phyloP scores from a whole-genome alignment of 2,888 invertebrate genomes.

The Malthinus seriepunctatus region DNA sequence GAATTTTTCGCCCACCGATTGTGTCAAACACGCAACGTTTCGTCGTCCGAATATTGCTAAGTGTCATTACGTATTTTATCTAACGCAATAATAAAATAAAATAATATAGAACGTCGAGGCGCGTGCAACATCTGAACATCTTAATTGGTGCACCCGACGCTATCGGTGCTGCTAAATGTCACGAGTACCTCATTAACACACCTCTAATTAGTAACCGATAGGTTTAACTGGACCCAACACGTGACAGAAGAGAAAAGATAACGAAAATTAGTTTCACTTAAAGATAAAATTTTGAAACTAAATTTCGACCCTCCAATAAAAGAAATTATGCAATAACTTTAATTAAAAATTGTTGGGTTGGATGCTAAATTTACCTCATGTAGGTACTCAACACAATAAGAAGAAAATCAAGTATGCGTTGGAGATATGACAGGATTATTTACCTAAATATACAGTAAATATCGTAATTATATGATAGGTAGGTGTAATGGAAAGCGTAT shows the following conservation, averaged over 20 bases:
- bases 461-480: too few relatives aligned
- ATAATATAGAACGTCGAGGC: conserved; percentile 2
- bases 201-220: conserved; percentile 40
- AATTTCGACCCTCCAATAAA: neutral
- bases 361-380: too few relatives aligned
- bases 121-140: conserved; percentile 25
- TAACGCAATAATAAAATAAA: neutral
- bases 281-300: conserved; percentile 3
- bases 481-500: too few relatives aligned
- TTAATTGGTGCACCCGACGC: conserved; percentile 24
- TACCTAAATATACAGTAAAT: too few relatives aligned
- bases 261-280: conserved; percentile 32
- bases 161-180: conserved; percentile 33
- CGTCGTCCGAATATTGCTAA: conserved; percentile 12
- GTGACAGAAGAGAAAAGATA: conserved; percentile 34
- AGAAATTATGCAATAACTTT: neutral
- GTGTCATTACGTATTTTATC: conserved; percentile 10
- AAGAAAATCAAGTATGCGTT: too few relatives aligned
- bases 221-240: conserved; percentile 24
- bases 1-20: conserved; percentile 27
- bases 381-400: too few relatives aligned
- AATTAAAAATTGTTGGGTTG: too few relatives aligned
- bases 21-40: conserved; percentile 26
- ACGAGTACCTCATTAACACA: conserved; percentile 41
- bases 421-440: too few relatives aligned